Evolutionary conservation across 2,113 vertebrate genomes (phyloP).

Genomic region (Neolamprologus modestus): DNA sequence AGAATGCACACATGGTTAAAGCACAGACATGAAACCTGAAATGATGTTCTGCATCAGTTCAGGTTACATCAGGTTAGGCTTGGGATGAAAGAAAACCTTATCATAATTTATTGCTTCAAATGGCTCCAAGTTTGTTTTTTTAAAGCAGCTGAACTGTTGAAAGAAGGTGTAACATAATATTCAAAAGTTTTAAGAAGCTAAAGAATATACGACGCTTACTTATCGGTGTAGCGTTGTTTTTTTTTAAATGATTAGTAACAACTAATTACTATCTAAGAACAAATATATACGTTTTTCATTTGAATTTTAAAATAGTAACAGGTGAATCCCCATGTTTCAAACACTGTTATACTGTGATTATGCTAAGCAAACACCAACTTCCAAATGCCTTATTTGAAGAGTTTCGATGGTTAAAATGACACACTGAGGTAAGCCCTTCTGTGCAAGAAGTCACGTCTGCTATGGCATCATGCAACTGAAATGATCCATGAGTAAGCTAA

Average conservation of each 20-base stretch:
- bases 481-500: background rate
- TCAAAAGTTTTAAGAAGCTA: background rate
- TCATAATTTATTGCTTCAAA: background rate
- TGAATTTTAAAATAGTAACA: background rate
- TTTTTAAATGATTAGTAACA: background rate
- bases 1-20: background rate
- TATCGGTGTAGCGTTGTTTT: background rate
- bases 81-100: conserved; percentile 13
- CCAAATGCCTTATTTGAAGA: background rate
- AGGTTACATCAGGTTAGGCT: background rate
- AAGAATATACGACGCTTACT: background rate
- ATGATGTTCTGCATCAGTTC: conserved; percentile 12
- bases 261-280: background rate
- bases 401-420: background rate
- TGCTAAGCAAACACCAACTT: background rate
- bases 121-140: background rate
- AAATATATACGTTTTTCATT: background rate
- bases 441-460: background rate
- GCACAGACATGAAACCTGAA: background rate
- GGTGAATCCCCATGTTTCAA: background rate
- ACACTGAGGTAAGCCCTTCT: background rate
- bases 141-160: background rate
- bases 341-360: background rate
- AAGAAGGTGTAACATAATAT: background rate
- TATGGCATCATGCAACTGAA: background rate